phyloP scores from a whole-genome alignment of 2,888 invertebrate species.

The Amiota mariae region DNA sequence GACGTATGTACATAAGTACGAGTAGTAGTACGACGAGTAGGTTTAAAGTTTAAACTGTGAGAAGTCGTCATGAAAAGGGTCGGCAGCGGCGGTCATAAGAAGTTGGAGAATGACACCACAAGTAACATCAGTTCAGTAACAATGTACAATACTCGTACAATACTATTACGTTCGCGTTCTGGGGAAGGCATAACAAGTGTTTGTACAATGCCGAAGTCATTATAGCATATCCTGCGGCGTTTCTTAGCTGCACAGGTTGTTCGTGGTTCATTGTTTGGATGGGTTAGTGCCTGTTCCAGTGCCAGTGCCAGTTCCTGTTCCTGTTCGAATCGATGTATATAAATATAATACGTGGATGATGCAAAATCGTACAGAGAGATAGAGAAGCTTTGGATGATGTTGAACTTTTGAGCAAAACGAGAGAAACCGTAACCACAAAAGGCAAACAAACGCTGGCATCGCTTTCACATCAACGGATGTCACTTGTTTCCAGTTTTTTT shows the following conservation, averaged over 20 bases:
- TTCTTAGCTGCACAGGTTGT: neutral
- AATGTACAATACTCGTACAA: too few relatives aligned
- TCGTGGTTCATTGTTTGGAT: neutral
- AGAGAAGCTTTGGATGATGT: constrained; percentile 20
- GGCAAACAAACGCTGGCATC: constrained; percentile 12
- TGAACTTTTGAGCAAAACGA: constrained; percentile 12
- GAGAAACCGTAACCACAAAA: constrained; percentile 28
- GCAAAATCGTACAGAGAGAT: neutral
- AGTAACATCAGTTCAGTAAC: too few relatives aligned
- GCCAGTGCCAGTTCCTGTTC: neutral
- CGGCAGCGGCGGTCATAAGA: too few relatives aligned
- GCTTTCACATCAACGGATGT: neutral
- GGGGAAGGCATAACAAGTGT: neutral
- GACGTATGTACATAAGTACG: too few relatives aligned
- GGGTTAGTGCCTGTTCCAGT: neutral
- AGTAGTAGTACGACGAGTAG: constrained; percentile 23
- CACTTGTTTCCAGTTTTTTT: constrained; percentile 24
- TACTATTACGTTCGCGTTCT: too few relatives aligned
- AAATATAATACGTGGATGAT: neutral
- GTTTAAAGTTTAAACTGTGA: neutral
- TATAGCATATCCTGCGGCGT: constrained; percentile 58
- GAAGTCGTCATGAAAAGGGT: neutral
- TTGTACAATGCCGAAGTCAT: constrained; percentile 49
- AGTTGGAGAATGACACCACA: too few relatives aligned
- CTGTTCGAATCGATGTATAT: neutral